Evolutionary conservation across 30 jellyfish, hydroid and myxozoan species (phyloP), one percentile per base, ranked within the genome.

Genomic region (Clytia hemisphaerica): DNA sequence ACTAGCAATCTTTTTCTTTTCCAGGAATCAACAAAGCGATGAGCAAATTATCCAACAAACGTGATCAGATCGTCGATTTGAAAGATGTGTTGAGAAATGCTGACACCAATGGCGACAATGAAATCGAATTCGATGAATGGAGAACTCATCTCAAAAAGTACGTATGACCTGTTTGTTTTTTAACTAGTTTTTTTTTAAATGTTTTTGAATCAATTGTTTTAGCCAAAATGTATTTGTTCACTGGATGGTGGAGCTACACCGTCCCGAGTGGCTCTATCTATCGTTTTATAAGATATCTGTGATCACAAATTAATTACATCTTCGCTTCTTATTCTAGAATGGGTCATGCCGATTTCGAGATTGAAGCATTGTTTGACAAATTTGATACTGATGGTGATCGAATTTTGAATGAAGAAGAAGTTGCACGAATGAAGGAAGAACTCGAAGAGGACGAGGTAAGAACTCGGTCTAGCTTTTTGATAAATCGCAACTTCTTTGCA

Each of bases 321-420:
- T 44, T n/a, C n/a, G n/a, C 27, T 38, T 29, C n/a, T 10, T 6
- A 5, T 25, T 60, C 19, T 30, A 86, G 96, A 75, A 93, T 93
- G 28, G 96, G 96, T 14, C 96, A 86, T 71, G 93, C 92, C 31
- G 96, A 86, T 69, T 90, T 92, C 4, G 94, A 86, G 47, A 86
- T 86, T 62, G 96, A 86, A 61, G 96, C 96, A 16, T 91, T 86
- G 54, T 86, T 86, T 79, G 94, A 93, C n/a, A 86, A 86, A 45
- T 86, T 78, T 45, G 96, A 86, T 74, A 65, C 79, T 85, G 96
- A 86, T 62, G 96, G 96, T 2, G 96, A 86, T 57, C 84, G 96
- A 29, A 75, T 86, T 28, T 54, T 86, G 58, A 78, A 86, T 44
- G 96, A 79, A 66, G 87, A 78, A 0, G 96, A 86, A 42, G 91